Conservation (phyloP, 2,797 vertebrate species). For the Mycteria americana region DNA sequence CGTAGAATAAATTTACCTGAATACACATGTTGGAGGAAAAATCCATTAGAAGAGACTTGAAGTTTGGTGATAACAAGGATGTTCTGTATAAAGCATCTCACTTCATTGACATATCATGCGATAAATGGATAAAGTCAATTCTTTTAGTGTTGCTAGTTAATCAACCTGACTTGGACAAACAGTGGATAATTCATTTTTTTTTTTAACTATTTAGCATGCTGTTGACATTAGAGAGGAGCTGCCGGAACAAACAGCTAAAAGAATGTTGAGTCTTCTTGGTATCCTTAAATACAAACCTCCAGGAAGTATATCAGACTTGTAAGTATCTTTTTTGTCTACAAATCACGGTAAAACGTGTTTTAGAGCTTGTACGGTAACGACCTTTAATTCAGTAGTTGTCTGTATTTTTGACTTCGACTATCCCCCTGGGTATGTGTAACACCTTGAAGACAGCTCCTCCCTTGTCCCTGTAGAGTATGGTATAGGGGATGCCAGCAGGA, state of each 20-base stretch:
- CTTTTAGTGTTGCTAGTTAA: neutral
- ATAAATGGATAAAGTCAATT: neutral
- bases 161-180: neutral
- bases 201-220: constrained; percentile 80
- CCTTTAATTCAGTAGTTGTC: neutral
- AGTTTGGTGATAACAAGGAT: neutral
- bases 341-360: neutral
- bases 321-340: constrained; percentile 66
- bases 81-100: neutral
- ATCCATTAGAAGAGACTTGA: neutral
- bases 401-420: neutral
- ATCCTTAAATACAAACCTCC: constrained; percentile 95
- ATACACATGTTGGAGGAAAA: neutral
- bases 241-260: constrained; percentile 93
- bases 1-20: neutral
- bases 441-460: neutral
- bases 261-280: constrained; percentile 88
- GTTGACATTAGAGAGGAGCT: constrained; percentile 95
- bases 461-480: neutral
- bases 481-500: neutral
- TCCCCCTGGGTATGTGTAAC: neutral
- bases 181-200: neutral
- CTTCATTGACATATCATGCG: neutral
- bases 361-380: accelerated
- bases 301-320: constrained; percentile 86